These are phyloP conservation scores for Trileptium ribeirensis DNA, from an alignment of 2,888 invertebrate genomes.

Conservation along the genomic window DNA sequence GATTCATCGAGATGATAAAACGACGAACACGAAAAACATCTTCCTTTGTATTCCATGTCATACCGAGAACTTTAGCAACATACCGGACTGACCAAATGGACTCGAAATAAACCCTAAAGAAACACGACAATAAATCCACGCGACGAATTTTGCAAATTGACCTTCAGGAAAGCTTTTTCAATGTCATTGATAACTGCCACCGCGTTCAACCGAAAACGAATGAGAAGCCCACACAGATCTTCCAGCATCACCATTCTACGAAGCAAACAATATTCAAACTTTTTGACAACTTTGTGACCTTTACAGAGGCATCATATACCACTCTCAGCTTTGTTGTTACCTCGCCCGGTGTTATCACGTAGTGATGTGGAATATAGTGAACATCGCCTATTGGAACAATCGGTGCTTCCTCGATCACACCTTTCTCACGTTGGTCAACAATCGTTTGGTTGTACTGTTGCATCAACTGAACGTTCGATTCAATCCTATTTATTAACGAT, in stretches of 20 bases:
- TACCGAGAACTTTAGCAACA: no score
- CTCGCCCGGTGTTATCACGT: background rate
- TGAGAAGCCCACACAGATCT: background rate
- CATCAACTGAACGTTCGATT: background rate
- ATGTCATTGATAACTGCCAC: background rate
- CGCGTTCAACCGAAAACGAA: background rate
- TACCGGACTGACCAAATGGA: no score
- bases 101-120: no score
- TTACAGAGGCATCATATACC: conserved; percentile 8
- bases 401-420: background rate
- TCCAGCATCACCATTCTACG: conserved; percentile 8
- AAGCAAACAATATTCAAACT: conserved; percentile 9
- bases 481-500: background rate
- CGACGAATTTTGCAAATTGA: conserved; percentile 4
- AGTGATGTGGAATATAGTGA: conserved; percentile 21
- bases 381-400: background rate
- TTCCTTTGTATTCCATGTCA: no score
- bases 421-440: background rate
- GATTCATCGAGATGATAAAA: no score
- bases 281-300: background rate
- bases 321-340: background rate
- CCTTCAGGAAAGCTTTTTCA: conserved; percentile 8
- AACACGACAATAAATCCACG: no score
- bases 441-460: background rate
- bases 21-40: no score